These are phyloP conservation scores for Potamarius usumacintae DNA, from an alignment of 2,113 vertebrate species.

Conservation along the genomic window DNA sequence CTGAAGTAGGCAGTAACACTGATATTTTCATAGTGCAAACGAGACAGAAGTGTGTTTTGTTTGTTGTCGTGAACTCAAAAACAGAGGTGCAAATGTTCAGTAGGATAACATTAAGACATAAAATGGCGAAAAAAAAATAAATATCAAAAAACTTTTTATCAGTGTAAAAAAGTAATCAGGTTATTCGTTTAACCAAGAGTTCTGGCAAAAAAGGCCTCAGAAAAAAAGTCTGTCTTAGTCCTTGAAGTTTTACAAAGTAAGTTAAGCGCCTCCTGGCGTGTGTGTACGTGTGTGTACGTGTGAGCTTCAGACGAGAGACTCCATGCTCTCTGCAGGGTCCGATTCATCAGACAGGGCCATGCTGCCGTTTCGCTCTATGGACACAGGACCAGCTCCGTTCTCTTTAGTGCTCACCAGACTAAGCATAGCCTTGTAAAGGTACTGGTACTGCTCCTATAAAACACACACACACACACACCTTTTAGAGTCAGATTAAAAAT, in stretches of 20 bases:
- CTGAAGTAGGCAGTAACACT: conserved; percentile 96
- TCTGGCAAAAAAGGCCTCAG: conserved; percentile 98
- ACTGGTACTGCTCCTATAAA: conserved; percentile 91
- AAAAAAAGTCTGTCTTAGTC: conserved; percentile 89
- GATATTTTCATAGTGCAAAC: conserved; percentile 95
- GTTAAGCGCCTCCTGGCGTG: conserved; percentile 74
- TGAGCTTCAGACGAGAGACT: conserved; percentile 84
- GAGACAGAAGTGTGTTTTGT: conserved; percentile 85
- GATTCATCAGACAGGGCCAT: conserved; percentile 83
- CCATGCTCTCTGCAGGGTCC: conserved; percentile 89
- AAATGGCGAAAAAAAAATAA: conserved; percentile 94
- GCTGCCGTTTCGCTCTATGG: conserved; percentile 84
- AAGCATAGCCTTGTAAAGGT: conserved; percentile 92
- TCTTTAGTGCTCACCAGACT: conserved; percentile 90
- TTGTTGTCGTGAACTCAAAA: conserved; percentile 82
- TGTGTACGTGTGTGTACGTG: conserved; percentile 40
- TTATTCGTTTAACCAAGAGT: conserved; percentile 96
- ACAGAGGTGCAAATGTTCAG: conserved; percentile 91
- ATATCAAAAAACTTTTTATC: conserved; percentile 98
- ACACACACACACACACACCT: conserved; percentile 48
- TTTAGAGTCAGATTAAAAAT: background rate
- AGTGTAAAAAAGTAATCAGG: conserved; percentile 99
- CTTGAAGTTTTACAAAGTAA: conserved; percentile 87
- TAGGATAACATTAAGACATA: conserved; percentile 99
- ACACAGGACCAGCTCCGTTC: conserved; percentile 76